These are phyloP conservation scores for Adineta ricciae DNA, from an alignment of 2,888 invertebrate genomes.

Conservation along the genomic window DNA sequence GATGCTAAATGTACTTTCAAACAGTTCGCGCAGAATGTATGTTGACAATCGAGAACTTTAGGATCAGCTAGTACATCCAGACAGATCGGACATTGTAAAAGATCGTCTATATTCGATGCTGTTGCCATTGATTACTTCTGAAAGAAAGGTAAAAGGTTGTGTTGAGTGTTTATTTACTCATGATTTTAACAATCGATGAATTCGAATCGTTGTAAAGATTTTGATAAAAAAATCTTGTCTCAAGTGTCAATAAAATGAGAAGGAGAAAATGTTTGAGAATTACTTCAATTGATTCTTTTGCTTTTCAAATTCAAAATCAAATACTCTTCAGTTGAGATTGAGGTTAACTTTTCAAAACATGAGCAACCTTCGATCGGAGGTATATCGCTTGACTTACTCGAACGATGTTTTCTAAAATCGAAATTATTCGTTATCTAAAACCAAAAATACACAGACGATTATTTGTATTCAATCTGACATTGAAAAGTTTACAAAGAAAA, in stretches of 20 bases:
- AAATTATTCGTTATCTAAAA: background rate
- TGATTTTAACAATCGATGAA: background rate
- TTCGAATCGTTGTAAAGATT: too few relatives aligned
- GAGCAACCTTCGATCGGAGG: too few relatives aligned
- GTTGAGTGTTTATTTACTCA: background rate
- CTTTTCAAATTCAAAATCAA: background rate
- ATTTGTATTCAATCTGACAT: background rate
- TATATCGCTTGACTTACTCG: background rate
- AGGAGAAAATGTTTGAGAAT: background rate
- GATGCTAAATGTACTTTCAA: background rate
- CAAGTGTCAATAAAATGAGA: background rate
- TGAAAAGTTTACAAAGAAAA: background rate
- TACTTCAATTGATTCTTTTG: too few relatives aligned
- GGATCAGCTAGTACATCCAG: slow-evolving; percentile 6
- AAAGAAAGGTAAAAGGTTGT: background rate
- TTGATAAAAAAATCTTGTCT: too few relatives aligned
- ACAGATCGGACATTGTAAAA: slow-evolving; percentile 10
- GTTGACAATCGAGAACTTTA: slow-evolving; percentile 11
- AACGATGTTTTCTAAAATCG: background rate
- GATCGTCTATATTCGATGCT: slow-evolving; percentile 10
- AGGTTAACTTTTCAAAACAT: too few relatives aligned
- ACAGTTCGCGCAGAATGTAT: background rate
- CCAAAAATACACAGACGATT: background rate
- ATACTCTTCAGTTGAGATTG: background rate
- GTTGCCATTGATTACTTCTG: background rate